Evolutionary conservation across 1,140 invertebrate genomes (phyloP), one percentile per base, ranked within the genome.

Genomic region (Hyphantria cunea): DNA sequence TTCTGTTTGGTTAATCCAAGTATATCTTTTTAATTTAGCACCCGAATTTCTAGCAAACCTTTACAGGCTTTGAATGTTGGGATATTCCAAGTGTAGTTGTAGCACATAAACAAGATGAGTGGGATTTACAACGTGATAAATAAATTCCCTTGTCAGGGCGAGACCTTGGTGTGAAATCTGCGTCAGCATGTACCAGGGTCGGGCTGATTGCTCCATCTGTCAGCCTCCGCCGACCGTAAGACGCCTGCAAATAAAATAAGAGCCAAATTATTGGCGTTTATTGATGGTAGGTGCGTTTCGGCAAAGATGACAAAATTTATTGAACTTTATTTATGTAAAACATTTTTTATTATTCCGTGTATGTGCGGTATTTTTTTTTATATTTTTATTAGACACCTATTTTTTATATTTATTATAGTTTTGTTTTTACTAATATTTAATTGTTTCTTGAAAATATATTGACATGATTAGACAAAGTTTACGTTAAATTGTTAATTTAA

Each of bases 141-240:
- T 88, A 88, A 84, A 84, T 83, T 81, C 71, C 72, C 70, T 69
- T 75, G 63, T 71, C 72, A 76, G 79, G 81, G 55, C 14, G 49
- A 54, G 77, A 72, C 60, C 72, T 72, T 79, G 66, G 65, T 71
- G 69, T 69, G 64, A 82, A 77, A 78, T 78, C 72, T 70, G 71
- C 71, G 85, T 88, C 85, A 88, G 85, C 83, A 78, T 58, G 51
- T 73, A 50, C 77, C 74, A 78, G 78, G 82, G 76, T 72, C 70
- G 66, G 73, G 63, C 70, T 82, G 81, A 88, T 86, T 88, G 79
- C 82, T 82, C 78, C 84, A 89, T 89, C 79, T 77, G 41, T 44
- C 41, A 44, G 41, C 11, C 41, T 66, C 66, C 44, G 48, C 72
- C 62, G 66, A 73, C 70, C 70, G 67, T 74, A 63, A 76, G 78